These are phyloP conservation scores for Seriola rivoliana DNA, from an alignment of 2,113 vertebrate genomes.

Conservation along the genomic window DNA sequence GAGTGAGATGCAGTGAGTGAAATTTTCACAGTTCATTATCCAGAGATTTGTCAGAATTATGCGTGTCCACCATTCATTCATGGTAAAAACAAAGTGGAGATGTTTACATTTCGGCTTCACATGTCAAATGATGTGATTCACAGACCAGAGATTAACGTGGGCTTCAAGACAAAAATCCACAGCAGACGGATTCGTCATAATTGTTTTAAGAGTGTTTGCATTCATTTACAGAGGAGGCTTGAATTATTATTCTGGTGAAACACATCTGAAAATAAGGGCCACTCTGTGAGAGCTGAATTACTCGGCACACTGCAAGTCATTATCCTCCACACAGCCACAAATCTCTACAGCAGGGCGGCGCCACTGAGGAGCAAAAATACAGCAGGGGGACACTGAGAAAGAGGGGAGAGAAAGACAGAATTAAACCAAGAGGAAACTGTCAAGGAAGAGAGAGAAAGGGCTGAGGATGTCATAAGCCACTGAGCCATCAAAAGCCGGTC, in stretches of 20 bases:
- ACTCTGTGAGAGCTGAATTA: not conserved
- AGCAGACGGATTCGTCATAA: not conserved
- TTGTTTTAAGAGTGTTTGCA: not conserved
- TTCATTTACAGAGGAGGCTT: conserved; percentile 6
- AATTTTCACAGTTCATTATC: conserved; percentile 33
- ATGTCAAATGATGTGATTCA: conserved; percentile 22
- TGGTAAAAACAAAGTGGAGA: conserved; percentile 1
- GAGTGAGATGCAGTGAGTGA: not conserved
- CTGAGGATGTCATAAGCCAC: conserved; percentile 25
- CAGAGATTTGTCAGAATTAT: not conserved
- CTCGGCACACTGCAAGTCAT: not conserved
- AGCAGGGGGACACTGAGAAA: conserved; percentile 2
- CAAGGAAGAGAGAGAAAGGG: not conserved
- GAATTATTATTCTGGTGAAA: not conserved
- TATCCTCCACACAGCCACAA: not conserved
- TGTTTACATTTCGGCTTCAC: conserved; percentile 29
- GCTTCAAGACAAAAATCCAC: conserved; percentile 7
- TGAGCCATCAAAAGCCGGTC: conserved; percentile 41
- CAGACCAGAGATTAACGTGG: conserved; percentile 2
- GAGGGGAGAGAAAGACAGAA: conserved; percentile 4
- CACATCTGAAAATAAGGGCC: not conserved
- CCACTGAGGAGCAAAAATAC: conserved; percentile 16
- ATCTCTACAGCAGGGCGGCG: conserved; percentile 22
- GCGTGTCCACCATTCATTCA: conserved; percentile 8
- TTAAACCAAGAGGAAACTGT: not conserved